Percentiles rank a stretch among this genome's conserved stretches.
These are phyloP conservation scores for Cylloceria caligata DNA, from an alignment of 2,888 invertebrate species.

Conservation along the genomic window DNA sequence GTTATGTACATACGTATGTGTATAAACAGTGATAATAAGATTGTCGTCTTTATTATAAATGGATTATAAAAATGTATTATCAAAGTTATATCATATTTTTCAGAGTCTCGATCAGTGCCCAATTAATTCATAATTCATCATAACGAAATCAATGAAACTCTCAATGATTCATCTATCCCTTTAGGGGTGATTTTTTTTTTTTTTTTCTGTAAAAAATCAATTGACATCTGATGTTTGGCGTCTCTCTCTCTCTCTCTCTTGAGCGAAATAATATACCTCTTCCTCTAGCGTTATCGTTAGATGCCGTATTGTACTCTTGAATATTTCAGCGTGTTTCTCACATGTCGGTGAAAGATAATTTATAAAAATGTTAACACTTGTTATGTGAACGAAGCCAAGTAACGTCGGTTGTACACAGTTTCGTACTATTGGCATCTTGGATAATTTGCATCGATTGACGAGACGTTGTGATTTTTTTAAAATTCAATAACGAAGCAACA, in stretches of 20 bases:
- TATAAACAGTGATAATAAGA: constrained; percentile 67
- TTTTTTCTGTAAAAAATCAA: not conserved
- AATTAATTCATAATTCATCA: not conserved
- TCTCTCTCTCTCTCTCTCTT: too few relatives aligned
- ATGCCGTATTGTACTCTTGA: too few relatives aligned
- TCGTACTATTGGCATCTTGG: too few relatives aligned
- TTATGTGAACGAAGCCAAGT: too few relatives aligned
- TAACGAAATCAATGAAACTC: not conserved
- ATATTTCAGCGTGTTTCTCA: too few relatives aligned
- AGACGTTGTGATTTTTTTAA: too few relatives aligned
- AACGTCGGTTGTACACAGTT: too few relatives aligned
- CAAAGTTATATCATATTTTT: constrained; percentile 44
- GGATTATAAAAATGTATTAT: constrained; percentile 68
- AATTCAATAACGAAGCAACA: too few relatives aligned
- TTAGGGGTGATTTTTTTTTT: not conserved
- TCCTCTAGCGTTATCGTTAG: not conserved
- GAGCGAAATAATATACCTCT: too few relatives aligned
- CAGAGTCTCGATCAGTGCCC: not conserved
- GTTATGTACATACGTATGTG: constrained; percentile 74
- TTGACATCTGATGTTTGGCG: not conserved
- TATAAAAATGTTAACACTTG: too few relatives aligned
- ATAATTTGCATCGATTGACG: too few relatives aligned
- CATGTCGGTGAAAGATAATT: too few relatives aligned
- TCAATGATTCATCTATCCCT: not conserved
- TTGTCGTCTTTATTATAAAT: constrained; percentile 70